These are phyloP conservation scores for Astropecten irregularis DNA, from an alignment of 53 echinoderm and acorn worm genomes.

Conservation along the genomic window DNA sequence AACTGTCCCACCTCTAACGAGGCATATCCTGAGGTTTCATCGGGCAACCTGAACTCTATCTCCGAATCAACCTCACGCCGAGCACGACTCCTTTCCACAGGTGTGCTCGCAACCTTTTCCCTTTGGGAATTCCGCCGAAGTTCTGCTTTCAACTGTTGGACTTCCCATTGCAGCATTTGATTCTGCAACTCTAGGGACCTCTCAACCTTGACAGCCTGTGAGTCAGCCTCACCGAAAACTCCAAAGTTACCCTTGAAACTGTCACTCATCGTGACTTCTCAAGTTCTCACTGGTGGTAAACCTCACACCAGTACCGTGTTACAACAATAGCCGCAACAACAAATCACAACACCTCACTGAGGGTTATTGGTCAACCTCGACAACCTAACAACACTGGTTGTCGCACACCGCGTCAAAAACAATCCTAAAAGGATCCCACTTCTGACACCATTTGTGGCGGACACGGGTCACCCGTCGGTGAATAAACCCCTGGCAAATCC, in stretches of 20 bases:
- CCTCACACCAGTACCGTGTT: not conserved
- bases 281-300: not conserved
- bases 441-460: too few relatives aligned
- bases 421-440: too few relatives aligned
- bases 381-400: too few relatives aligned
- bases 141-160: conserved; percentile 13
- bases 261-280: too few relatives aligned
- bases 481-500: too few relatives aligned
- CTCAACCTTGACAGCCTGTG: not conserved
- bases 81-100: not conserved
- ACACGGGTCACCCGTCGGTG: too few relatives aligned
- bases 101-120: not conserved
- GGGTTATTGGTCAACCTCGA: too few relatives aligned
- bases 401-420: too few relatives aligned
- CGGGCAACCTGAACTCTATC: not conserved
- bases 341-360: too few relatives aligned
- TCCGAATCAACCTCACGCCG: conserved; percentile 10
- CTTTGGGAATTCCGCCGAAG: not conserved
- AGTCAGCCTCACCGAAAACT: not conserved
- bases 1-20: not conserved
- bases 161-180: conserved; percentile 3
- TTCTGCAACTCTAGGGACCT: not conserved
- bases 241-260: not conserved
- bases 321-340: too few relatives aligned
- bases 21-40: not conserved